Conservation (phyloP, 2,888 invertebrate species). For the Phrixothrix hirtus region DNA sequence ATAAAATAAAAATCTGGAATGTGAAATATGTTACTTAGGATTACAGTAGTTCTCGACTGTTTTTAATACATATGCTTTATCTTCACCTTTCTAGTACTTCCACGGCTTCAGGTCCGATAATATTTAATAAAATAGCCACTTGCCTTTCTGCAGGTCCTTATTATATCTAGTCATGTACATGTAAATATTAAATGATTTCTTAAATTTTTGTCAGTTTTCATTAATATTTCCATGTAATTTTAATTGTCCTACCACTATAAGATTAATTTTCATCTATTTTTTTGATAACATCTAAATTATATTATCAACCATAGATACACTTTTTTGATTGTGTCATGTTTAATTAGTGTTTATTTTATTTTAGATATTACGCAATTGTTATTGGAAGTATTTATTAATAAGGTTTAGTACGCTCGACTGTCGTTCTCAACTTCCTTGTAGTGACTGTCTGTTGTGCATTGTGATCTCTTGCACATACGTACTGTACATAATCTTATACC, state of each 20-base stretch:
- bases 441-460: too few relatives aligned
- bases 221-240: background rate
- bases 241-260: background rate
- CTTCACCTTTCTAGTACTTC: constrained; percentile 7
- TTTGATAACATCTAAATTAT: background rate
- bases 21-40: constrained; percentile 10
- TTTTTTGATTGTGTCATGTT: background rate
- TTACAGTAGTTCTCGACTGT: constrained; percentile 10
- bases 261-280: background rate
- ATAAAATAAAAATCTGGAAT: constrained; percentile 13
- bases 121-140: constrained; percentile 4
- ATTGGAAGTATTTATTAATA: too few relatives aligned
- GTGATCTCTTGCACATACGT: too few relatives aligned
- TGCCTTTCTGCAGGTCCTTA: background rate
- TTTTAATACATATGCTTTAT: constrained; percentile 3
- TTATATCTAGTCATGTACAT: background rate
- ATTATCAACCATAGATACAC: background rate
- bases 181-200: background rate
- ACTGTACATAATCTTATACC: too few relatives aligned
- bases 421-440: too few relatives aligned
- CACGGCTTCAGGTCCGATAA: constrained; percentile 1
- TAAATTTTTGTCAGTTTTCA: too few relatives aligned
- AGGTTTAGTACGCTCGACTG: too few relatives aligned
- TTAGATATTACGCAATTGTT: too few relatives aligned
- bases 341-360: background rate